Base-by-base conservation (phyloP, 2,113 vertebrate genomes). In the Forbesichthys papilliferus region DNA sequence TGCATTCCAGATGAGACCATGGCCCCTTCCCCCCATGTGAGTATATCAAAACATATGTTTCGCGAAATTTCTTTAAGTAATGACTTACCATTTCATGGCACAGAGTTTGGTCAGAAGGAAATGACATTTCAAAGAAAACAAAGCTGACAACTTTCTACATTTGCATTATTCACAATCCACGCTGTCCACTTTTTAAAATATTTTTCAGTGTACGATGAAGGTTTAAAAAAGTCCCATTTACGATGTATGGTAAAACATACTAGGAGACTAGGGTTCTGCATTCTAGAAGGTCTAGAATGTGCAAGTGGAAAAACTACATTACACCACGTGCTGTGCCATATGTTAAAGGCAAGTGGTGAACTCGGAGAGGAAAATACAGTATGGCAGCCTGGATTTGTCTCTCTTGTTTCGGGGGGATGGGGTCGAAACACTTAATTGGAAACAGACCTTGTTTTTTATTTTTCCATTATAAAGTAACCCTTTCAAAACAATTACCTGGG, bases 1-100 rank as follows among this genome's bases (percentile, higher is more conserved):
- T 83, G 61, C 82, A 88, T 91, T 91, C 90, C 91, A 92, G 86
- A 90, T 89, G 88, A 86, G 84, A 86, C 82, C 71, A 63, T 83
- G 74, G 74, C 73, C 75, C 49, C 71, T 27, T 68, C 71, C 83
- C 72, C 73, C 69, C 73, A 78, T 71, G 60, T 75, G 73, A 82
- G 61, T 68, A 63, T 80, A 79, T 83, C 70, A 80, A 83, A 90
- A 84, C 88, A 86, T 79, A 74, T 86, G 80, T 82, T 85, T 60
- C 10, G 16, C 74, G 46, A 11, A 33, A 58, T 81, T 75, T 62
- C 71, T 77, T 65, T 20, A 64, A 53, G 52, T 72, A 55, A 86
- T 74, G 52, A 52, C 66, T 74, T 84, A 72, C 66, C 53, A 72
- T 77, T 46, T 69, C 64, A 55, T 64, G 73, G 73, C 66, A 64